Base-by-base conservation (phyloP, 2,888 invertebrate genomes). In the Trypoxylon attenuatum region DNA sequence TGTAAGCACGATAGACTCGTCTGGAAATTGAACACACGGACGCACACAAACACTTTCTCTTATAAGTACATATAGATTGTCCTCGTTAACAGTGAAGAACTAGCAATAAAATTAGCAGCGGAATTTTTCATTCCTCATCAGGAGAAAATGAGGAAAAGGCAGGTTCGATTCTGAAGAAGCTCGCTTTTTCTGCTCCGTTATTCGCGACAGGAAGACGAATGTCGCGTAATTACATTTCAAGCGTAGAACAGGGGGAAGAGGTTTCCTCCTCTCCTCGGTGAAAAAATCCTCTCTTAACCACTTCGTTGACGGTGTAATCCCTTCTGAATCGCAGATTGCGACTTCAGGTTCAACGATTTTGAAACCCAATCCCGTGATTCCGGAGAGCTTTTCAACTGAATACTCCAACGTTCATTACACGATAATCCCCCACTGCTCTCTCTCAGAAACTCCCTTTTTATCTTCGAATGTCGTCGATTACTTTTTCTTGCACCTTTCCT, bases 201-300 rank as follows among this genome's bases (percentile, higher is more conserved):
- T 23, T 41, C 22, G 1, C 43, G 41, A 38, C 47, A 21, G 22
- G n/a, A 47, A 21, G 38, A 45, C 33, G 55, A 53, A 50, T 54
- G 65, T 54, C 42, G 59, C 23, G 42, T 69, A 69, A 71, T 73
- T 73, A 75, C 75, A 75, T 71, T 69, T 58, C 29, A 33, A 13
- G 18, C 45, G 22, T 39, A 21, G 18, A 1, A n/a, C 4, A 29
- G n/a, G 23, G n/a, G 2, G 21, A 16, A 43, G 51, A 39, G 29
- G 29, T 25, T 15, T 38, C n/a, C n/a, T n/a, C n/a, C n/a, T n/a
- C n/a, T n/a, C n/a, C n/a, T n/a, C n/a, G n/a, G n/a, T 5, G 52
- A 41, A 42, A 53, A 58, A 50, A 38, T 33, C 23, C 19, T 27
- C 16, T 22, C 52, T 70, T 42, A 39, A 47, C 15, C 15, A 13